Evolutionary conservation across 2,888 invertebrate genomes (phyloP).

Genomic region (Carcina quercana): DNA sequence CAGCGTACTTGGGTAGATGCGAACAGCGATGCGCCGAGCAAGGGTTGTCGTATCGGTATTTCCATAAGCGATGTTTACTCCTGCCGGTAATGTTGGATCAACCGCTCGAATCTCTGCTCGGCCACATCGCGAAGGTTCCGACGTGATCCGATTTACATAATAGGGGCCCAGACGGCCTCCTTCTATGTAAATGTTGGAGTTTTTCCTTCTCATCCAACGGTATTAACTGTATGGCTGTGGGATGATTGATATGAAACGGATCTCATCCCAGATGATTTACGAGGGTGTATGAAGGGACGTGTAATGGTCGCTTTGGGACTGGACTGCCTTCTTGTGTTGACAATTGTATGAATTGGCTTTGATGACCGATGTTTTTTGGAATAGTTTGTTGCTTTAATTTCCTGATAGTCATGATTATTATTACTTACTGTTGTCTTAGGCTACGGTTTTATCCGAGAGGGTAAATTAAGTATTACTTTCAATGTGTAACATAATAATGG

Average conservation of each 20-base stretch:
- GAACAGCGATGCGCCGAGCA: too few species aligned
- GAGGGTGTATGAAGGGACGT: slow-evolving; percentile 20
- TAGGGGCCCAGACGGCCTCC: slow-evolving; percentile 34
- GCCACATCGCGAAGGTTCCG: slow-evolving; percentile 43
- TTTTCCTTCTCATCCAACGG: slow-evolving; percentile 33
- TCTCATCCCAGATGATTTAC: slow-evolving; percentile 46
- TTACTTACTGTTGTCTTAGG: too few species aligned
- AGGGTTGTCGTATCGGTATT: slow-evolving; percentile 31
- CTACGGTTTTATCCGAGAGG: too few species aligned
- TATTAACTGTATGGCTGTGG: slow-evolving; percentile 44
- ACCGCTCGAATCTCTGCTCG: slow-evolving; percentile 46
- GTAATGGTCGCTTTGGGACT: slow-evolving; percentile 17
- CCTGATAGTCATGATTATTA: too few species aligned
- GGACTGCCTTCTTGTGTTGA: slow-evolving; percentile 8
- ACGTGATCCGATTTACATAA: slow-evolving; percentile 64
- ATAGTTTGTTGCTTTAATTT: too few species aligned
- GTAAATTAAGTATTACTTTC: too few species aligned
- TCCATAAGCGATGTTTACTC: slow-evolving; percentile 49
- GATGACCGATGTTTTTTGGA: too few species aligned
- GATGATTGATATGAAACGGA: slow-evolving; percentile 56
- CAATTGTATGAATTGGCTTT: slow-evolving; percentile 3
- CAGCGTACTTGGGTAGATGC: too few species aligned
- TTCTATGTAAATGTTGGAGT: slow-evolving; percentile 42
- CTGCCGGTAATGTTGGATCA: slow-evolving; percentile 37
- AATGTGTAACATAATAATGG: too few species aligned